Base-by-base conservation (phyloP, 92 coral and sea anemone species). In the Diadumene lineata region DNA sequence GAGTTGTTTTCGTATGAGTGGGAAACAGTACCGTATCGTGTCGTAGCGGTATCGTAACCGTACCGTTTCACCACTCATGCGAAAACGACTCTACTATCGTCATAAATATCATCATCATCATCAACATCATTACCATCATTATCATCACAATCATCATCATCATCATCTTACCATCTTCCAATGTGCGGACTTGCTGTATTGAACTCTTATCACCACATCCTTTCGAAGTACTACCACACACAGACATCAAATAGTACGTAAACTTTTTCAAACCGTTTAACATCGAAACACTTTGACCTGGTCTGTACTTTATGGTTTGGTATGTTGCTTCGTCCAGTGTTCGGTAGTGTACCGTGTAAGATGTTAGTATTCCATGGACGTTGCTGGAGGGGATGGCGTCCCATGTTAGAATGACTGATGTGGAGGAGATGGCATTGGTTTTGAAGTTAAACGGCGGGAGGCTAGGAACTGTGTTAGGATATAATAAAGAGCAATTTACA, bases 401-500 rank as follows among this genome's bases (percentile, higher is more conserved):
- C 93, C 93, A 88, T 15, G 77, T 19, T 48, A 88, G 57, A 21
- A 83, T 26, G 17, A 88, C 68, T 48, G 70, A 74, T 6, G 93
- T 84, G 0, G 92, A 68, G 11, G 86, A 58, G 44, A 31, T 51
- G 50, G 82, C 43, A 4, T 53, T 27, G 26, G 70, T 72, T 26
- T 57, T 32, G 50, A 88, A 56, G 33, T 85, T 82, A n/a, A 18
- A 57, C 24, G 93, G 93, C 17, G 81, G 61, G 30, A 66, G 81
- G n/a, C 89, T 80, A n/a, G 93, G 93, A 13, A 66, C 93, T 87
- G 51, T 4, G 13, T n/a, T n/a, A n/a, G n/a, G n/a, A n/a, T n/a
- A n/a, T n/a, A n/a, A n/a, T n/a, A n/a, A n/a, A n/a, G n/a, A n/a
- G n/a, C n/a, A n/a, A n/a, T n/a, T n/a, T n/a, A n/a, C n/a, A n/a